These are phyloP conservation scores for Astropecten irregularis DNA, from an alignment of 53 echinoderm and acorn worm genomes.

Conservation along the genomic window DNA sequence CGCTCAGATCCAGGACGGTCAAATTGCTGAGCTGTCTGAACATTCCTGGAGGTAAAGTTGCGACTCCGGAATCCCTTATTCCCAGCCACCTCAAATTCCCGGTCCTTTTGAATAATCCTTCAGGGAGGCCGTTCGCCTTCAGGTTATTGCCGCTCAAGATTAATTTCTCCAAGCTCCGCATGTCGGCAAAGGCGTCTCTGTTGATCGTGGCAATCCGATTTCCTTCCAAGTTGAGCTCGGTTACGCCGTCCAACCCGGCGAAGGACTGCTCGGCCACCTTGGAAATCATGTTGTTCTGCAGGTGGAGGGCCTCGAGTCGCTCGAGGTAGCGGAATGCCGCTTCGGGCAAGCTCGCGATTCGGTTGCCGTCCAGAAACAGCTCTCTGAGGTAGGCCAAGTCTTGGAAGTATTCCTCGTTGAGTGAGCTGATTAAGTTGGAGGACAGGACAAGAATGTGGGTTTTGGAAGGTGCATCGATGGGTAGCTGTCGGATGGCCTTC, in stretches of 20 bases:
- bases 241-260: neutral
- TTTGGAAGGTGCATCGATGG: conserved; percentile 12
- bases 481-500: neutral
- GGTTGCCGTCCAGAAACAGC: conserved; percentile 22
- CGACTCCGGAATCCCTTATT: neutral
- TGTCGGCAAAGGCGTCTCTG: neutral
- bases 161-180: neutral
- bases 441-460: neutral
- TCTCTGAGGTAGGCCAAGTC: conserved; percentile 27
- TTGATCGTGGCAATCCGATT: conserved; percentile 19
- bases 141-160: conserved; percentile 29
- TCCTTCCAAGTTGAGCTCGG: conserved; percentile 19
- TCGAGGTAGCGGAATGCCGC: neutral
- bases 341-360: conserved; percentile 11
- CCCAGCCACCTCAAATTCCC: neutral
- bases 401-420: conserved; percentile 49
- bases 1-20: conserved; percentile 23
- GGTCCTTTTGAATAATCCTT: neutral
- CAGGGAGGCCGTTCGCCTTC: neutral
- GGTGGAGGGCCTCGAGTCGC: neutral
- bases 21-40: conserved; percentile 41
- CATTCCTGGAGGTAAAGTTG: neutral
- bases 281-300: conserved; percentile 14
- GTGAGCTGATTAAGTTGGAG: conserved; percentile 29
- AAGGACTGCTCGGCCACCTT: neutral